Conservation (phyloP, 2,113 vertebrate genomes). For the Coptodon bakossiorum region DNA sequence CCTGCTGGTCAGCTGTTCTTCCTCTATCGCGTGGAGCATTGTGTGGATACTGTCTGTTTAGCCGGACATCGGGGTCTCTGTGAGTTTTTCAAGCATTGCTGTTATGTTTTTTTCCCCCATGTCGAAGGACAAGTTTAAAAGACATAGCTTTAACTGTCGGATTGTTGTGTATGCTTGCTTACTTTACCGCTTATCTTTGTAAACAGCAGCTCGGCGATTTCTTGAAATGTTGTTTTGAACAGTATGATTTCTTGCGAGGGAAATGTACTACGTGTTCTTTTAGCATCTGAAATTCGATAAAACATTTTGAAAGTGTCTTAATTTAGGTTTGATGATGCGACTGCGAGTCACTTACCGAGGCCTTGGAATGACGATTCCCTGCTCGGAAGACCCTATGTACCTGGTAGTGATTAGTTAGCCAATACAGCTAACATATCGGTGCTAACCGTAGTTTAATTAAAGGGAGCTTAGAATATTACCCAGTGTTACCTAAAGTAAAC, state of each 20-base stretch:
- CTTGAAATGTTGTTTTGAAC: neutral
- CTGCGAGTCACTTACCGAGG: neutral
- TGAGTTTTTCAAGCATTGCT: neutral
- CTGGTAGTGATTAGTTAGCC: slow-evolving; percentile 5
- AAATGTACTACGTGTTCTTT: neutral
- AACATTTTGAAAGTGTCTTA: neutral
- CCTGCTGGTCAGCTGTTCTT: neutral
- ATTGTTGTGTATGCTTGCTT: neutral
- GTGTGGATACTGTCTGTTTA: neutral
- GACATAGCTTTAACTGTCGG: neutral
- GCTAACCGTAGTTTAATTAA: neutral
- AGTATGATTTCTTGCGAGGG: neutral
- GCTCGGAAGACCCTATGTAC: neutral
- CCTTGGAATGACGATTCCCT: neutral
- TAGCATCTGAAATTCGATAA: neutral
- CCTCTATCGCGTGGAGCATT: neutral
- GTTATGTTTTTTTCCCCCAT: neutral
- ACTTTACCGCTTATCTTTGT: neutral
- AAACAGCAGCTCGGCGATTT: neutral
- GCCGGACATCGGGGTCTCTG: neutral
- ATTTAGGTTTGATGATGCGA: neutral
- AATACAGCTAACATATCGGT: neutral
- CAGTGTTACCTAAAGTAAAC: neutral
- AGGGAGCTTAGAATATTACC: neutral
- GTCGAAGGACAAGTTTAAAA: neutral